These are phyloP conservation scores for Axis porcinus DNA, from an alignment of 2,113 vertebrate species.

Conservation along the genomic window DNA sequence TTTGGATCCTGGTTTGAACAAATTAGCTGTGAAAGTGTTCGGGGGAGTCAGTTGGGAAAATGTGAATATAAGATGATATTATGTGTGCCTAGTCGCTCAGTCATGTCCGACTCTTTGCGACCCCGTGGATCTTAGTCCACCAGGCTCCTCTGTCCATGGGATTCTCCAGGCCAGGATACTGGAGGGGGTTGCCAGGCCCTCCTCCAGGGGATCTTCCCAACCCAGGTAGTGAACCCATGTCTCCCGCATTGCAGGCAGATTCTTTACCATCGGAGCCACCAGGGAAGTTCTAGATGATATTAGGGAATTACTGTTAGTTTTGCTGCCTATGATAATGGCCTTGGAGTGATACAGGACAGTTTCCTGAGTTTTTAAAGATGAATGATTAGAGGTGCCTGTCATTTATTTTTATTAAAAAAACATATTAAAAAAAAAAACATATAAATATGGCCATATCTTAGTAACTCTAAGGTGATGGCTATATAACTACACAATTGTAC, in stretches of 20 bases:
- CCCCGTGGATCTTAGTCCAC: neutral
- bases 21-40: neutral
- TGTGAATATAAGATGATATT: neutral
- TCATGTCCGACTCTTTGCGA: fast-evolving
- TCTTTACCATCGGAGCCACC: neutral
- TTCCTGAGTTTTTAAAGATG: neutral
- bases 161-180: neutral
- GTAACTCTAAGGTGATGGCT: neutral
- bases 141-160: neutral
- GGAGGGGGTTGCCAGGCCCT: neutral
- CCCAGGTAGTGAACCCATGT: neutral
- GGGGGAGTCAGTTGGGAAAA: neutral
- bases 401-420: neutral
- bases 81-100: neutral
- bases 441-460: neutral
- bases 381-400: neutral
- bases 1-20: neutral
- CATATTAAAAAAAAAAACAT: neutral
- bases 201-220: neutral
- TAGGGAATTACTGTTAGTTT: neutral
- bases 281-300: neutral
- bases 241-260: neutral
- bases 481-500: neutral
- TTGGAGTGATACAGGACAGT: neutral
- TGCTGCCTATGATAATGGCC: neutral